Evolutionary conservation across 2,797 vertebrate species (phyloP), one percentile per base, ranked within the genome.

Genomic region (Eleutherodactylus coqui): DNA sequence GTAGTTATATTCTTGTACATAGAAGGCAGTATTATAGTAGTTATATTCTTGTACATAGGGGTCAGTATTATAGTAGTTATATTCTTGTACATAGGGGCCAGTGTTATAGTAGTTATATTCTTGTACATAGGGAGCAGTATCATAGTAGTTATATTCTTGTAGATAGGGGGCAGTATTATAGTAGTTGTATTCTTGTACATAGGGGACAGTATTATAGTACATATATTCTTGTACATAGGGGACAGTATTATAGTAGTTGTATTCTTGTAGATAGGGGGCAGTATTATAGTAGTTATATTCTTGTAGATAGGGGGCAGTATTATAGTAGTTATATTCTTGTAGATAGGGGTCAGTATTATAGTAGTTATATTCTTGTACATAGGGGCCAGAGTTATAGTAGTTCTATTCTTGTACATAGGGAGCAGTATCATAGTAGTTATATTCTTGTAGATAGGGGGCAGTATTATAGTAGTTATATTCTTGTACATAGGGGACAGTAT

Each of bases 1-100:
- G 62, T 64, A 64, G 62, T 64, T 64, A 64, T 64, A 34, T 64
- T 64, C 62, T 64, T 64, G 62, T 62, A 62, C 11, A 62, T 62
- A 64, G 60, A 29, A 34, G 51, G 60, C 29, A 64, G 60, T 34
- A 34, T 34, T 64, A 32, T 64, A 64, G 60, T 64, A 64, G 60
- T 64, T 64, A 64, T 64, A 64, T 64, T 64, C 60, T 64, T 64
- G 9, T 64, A 24, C 14, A 32, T 64, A 34, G 60, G 7, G 29
- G 58, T n/a, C 27, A 62, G 58, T 62, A 62, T 62, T 34, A 64
- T 64, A 64, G 60, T 64, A 64, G 60, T 64, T 62, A 64, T 64
- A 64, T 64, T 64, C 29, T 64, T 64, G 60, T 69, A 69, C 17
- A 69, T 38, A 69, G 64, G 64, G 17, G 29, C n/a, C 10, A 62